phyloP scores from a whole-genome alignment of 2,797 vertebrate genomes.

The Tachyglossus aculeatus region DNA sequence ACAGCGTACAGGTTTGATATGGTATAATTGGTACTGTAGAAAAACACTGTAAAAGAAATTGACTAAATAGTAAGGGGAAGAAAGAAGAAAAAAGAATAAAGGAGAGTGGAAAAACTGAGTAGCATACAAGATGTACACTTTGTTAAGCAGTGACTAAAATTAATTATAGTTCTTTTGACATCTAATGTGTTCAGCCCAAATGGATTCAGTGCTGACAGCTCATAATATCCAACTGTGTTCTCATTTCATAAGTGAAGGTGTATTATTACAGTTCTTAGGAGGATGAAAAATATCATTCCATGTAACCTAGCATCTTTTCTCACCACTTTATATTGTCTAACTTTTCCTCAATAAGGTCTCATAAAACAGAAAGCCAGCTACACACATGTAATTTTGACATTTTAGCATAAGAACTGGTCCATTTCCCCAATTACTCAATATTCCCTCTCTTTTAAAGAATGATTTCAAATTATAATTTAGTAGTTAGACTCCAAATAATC shows the following conservation, averaged over 20 bases:
- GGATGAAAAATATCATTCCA: background rate
- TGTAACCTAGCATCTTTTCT: background rate
- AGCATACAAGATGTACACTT: background rate
- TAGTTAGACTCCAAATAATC: no score
- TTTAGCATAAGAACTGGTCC: no score
- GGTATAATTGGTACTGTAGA: no score
- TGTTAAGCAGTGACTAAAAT: slow-evolving; percentile 1
- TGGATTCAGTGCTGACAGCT: background rate
- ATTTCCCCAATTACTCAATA: no score
- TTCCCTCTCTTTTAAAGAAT: no score
- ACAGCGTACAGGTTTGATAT: no score
- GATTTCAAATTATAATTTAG: no score
- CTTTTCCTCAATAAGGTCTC: background rate
- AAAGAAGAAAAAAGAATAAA: background rate
- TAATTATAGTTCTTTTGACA: background rate
- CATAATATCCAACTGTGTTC: background rate
- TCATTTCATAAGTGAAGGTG: background rate
- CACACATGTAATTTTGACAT: no score
- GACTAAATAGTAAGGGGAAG: no score
- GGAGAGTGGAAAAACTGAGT: background rate
- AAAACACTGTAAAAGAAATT: no score
- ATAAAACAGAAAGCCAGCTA: background rate
- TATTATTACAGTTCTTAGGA: background rate
- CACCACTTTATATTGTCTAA: background rate
- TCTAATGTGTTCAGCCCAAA: background rate